Percentiles rank a stretch among this genome's conserved stretches.
These are phyloP conservation scores for Ailuropoda melanoleuca DNA, from an alignment of 2,113 vertebrate species.

Conservation along the genomic window DNA sequence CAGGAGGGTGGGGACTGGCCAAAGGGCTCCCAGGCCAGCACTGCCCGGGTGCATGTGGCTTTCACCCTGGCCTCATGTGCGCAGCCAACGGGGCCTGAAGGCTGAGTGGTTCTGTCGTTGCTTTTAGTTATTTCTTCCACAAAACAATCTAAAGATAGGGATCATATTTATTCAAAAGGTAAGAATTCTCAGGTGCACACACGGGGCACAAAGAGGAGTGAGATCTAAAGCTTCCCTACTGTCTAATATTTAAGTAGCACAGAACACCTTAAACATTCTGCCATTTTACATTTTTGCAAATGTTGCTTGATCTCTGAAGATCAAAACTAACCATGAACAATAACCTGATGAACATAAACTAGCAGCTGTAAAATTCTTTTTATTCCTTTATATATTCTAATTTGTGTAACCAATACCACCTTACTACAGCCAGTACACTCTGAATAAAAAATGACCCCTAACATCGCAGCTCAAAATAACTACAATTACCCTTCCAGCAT, in stretches of 20 bases:
- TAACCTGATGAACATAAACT: not conserved
- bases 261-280: not conserved
- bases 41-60: rapidly evolving
- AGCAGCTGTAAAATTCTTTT: not conserved
- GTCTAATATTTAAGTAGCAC: not conserved
- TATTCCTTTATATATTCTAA: not conserved
- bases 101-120: rapidly evolving
- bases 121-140: not conserved
- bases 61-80: rapidly evolving
- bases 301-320: not conserved
- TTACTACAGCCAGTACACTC: not conserved
- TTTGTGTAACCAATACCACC: not conserved
- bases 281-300: not conserved
- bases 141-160: not conserved
- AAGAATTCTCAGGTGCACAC: not conserved
- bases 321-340: not conserved
- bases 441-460: not conserved
- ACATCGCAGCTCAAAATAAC: not conserved
- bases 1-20: not conserved
- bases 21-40: not conserved
- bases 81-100: rapidly evolving
- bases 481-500: rapidly evolving
- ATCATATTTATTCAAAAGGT: not conserved
- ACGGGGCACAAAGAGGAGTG: not conserved
- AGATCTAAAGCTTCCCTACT: not conserved